A percentile compares a stretch with the other conserved stretches of the same genome.
These are phyloP conservation scores for Brachionus calyciflorus DNA, from an alignment of 1,140 invertebrate genomes.

Conservation along the genomic window DNA sequence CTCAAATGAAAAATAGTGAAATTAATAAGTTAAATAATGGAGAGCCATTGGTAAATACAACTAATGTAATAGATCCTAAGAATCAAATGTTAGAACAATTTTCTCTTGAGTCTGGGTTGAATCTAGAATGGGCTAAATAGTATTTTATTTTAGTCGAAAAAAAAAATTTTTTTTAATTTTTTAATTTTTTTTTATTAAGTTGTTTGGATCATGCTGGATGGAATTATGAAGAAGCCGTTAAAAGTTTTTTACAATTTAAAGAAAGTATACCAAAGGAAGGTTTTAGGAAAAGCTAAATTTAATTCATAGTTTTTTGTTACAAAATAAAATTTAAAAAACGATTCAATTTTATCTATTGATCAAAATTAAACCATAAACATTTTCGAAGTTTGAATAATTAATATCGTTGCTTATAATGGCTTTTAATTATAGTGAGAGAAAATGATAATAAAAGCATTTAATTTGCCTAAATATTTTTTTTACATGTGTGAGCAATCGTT, in stretches of 20 bases:
- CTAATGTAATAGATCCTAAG: slow-evolving; percentile 4
- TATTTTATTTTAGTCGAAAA: background rate
- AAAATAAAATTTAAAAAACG: background rate
- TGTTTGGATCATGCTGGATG: slow-evolving; percentile 4
- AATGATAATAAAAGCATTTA: too few relatives aligned
- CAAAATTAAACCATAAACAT: too few relatives aligned
- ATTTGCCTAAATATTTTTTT: too few relatives aligned
- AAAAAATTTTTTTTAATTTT: background rate
- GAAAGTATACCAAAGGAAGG: slow-evolving; percentile 17
- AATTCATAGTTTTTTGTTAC: background rate
- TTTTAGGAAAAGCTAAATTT: slow-evolving; percentile 29
- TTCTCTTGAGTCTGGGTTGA: slow-evolving; percentile 1
- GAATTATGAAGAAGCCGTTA: slow-evolving; percentile 11
- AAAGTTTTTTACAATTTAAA: slow-evolving; percentile 6
- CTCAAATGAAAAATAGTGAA: too few relatives aligned
- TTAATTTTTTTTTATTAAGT: background rate
- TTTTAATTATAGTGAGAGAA: too few relatives aligned
- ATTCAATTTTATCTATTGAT: background rate
- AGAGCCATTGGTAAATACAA: too few relatives aligned
- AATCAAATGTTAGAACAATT: background rate
- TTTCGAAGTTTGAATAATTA: too few relatives aligned
- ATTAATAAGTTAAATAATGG: too few relatives aligned
- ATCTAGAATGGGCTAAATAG: slow-evolving; percentile 15
- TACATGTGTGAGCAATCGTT: too few relatives aligned
- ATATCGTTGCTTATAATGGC: too few relatives aligned